Conservation (phyloP, 2,797 vertebrate genomes). For the Borostomias antarcticus region DNA sequence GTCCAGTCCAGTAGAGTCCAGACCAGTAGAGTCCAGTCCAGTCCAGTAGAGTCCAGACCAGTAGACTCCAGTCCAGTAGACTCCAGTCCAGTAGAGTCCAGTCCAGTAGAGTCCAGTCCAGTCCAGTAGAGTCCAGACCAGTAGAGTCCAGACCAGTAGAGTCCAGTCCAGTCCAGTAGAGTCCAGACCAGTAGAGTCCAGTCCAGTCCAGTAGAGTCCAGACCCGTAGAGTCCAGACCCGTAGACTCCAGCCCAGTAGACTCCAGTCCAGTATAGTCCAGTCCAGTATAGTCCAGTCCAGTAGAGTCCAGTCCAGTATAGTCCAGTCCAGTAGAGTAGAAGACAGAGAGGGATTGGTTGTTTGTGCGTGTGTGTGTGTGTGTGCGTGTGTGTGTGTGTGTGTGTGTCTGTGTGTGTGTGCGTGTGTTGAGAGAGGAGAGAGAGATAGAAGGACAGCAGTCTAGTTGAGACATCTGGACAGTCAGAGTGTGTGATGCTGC, state of each 20-base stretch:
- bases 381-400: not conserved
- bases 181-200: too few relatives aligned
- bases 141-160: too few relatives aligned
- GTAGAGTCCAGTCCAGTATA: not conserved
- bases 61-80: too few relatives aligned
- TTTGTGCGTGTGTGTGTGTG: not conserved
- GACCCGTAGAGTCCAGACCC: too few relatives aligned
- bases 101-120: too few relatives aligned
- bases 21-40: conserved; percentile 5
- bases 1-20: not conserved
- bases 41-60: too few relatives aligned
- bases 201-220: too few relatives aligned
- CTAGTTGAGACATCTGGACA: not conserved
- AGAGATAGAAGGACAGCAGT: not conserved
- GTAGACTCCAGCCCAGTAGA: not conserved
- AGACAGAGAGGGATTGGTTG: too few relatives aligned
- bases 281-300: not conserved
- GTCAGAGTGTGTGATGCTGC: not conserved
- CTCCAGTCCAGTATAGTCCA: not conserved
- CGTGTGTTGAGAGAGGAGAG: not conserved
- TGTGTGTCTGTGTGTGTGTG: not conserved
- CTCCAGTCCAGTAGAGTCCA: too few relatives aligned
- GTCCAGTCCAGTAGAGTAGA: too few relatives aligned
- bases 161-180: too few relatives aligned
- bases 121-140: too few relatives aligned